A percentile compares a stretch with the other conserved stretches of the same genome.
These are phyloP conservation scores for Elegia similella DNA, from an alignment of 2,888 invertebrate species.

Conservation along the genomic window DNA sequence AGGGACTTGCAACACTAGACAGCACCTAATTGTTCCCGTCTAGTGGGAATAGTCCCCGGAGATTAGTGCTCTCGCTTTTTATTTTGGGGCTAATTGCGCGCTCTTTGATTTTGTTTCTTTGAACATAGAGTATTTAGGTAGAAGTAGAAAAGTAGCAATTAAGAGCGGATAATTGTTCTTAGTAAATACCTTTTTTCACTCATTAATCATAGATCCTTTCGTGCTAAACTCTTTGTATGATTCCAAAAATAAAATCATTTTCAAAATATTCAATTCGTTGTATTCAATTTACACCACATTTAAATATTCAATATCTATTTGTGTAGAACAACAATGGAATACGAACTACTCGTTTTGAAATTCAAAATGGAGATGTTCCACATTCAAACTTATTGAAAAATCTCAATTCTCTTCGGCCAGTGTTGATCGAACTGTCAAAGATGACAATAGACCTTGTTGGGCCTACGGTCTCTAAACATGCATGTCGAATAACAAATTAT, in stretches of 20 bases:
- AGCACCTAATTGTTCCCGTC: conserved; percentile 5
- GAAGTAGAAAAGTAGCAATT: background rate
- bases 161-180: background rate
- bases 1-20: conserved; percentile 9
- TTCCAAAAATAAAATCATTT: too few species aligned
- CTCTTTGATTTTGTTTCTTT: conserved; percentile 6
- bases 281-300: background rate
- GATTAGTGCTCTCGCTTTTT: conserved; percentile 25
- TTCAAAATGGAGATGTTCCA: conserved; percentile 57
- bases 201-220: too few species aligned
- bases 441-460: conserved; percentile 50
- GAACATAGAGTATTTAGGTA: background rate
- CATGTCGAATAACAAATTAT: conserved; percentile 63
- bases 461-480: conserved; percentile 46
- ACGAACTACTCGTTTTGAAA: conserved; percentile 28
- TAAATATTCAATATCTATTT: conserved; percentile 1
- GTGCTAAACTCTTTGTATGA: too few species aligned
- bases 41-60: conserved; percentile 19
- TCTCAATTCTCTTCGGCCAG: conserved; percentile 31
- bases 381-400: conserved; percentile 50
- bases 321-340: conserved; percentile 20
- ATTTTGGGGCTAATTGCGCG: conserved; percentile 21
- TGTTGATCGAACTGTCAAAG: conserved; percentile 66
- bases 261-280: background rate
- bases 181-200: too few species aligned